These are phyloP conservation scores for Periplaneta americana DNA, from an alignment of 1,140 invertebrate genomes.

Conservation along the genomic window DNA sequence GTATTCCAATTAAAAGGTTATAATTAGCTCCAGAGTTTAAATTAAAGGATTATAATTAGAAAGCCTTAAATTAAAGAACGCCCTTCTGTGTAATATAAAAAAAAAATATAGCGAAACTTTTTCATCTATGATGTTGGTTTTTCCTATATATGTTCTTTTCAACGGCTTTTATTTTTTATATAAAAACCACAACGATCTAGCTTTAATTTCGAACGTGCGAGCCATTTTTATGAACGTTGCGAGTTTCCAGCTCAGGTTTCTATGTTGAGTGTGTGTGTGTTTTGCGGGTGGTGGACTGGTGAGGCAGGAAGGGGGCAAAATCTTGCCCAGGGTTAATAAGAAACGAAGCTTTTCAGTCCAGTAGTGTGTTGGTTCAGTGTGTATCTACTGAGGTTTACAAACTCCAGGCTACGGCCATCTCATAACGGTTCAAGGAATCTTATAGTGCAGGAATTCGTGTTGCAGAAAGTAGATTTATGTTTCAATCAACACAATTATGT, in stretches of 20 bases:
- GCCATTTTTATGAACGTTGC: background rate
- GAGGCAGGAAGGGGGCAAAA: background rate
- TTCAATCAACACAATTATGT: no score
- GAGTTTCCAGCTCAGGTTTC: background rate
- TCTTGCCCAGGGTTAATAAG: background rate
- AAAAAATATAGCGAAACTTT: background rate
- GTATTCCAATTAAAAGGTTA: background rate
- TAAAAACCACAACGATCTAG: background rate
- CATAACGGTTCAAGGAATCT: background rate
- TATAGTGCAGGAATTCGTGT: background rate
- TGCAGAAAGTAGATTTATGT: background rate
- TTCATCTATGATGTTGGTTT: background rate
- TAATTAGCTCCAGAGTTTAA: background rate
- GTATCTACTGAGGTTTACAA: background rate
- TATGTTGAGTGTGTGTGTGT: background rate
- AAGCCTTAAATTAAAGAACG: background rate
- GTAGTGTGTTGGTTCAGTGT: background rate
- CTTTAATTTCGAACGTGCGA: background rate
- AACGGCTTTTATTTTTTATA: background rate
- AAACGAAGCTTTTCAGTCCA: background rate
- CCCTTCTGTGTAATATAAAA: background rate
- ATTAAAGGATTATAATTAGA: background rate
- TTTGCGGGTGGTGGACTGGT: no score
- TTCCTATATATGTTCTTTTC: background rate
- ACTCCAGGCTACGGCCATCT: background rate